Base-by-base conservation (phyloP, 2,113 vertebrate genomes). In the Ibidorhyncha struthersii region DNA sequence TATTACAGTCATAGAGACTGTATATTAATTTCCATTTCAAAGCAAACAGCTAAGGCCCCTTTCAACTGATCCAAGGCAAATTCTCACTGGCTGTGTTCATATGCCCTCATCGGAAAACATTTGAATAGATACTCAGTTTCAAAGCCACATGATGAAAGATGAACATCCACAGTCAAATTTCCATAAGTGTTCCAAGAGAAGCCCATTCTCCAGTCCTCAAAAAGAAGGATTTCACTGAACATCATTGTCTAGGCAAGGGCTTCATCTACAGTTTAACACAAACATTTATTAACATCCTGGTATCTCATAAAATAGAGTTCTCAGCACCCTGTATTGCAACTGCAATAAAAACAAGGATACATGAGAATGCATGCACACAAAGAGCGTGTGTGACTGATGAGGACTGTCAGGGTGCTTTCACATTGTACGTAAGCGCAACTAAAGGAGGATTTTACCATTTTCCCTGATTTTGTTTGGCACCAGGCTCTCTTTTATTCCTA, bases 21-120 rank as follows among this genome's bases (percentile, higher is more conserved):
- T 53, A 38, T 65, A 76, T 36, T 89, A 71, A 91, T 91, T 93
- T 91, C 23, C 70, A 93, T 93, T 87, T 94, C 80, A 94, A 96
- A 96, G 59, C 65, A 84, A 91, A 70, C 17, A 58, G 30, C 25
- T 89, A 82, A 63, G n/a, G 79, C 53, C 16, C 38, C 9, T 95
- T 91, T 95, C 89, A 93, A 29, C 23, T 0, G 0, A 82, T 59
- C n/a, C 0, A 9, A 91, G 65, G 59, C 69, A 94, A 63, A 78
- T 59, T 87, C 77, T 94, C 32, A 52, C 69, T 82, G 55, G 13
- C 15, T 89, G 22, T 49, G 21, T 56, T 78, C 49, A 32, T 22
- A 50, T 40, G 21, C 7, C 19, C 4, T 65, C 14, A 3, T n/a
- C 6, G 1, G 67, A 90, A 93, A 78, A 80, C 1, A 0, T 63